Percentiles rank a stretch among this genome's conserved stretches.
Evolutionary conservation across 2,888 invertebrate genomes (phyloP).

Genomic region (Cynaeus angustus): DNA sequence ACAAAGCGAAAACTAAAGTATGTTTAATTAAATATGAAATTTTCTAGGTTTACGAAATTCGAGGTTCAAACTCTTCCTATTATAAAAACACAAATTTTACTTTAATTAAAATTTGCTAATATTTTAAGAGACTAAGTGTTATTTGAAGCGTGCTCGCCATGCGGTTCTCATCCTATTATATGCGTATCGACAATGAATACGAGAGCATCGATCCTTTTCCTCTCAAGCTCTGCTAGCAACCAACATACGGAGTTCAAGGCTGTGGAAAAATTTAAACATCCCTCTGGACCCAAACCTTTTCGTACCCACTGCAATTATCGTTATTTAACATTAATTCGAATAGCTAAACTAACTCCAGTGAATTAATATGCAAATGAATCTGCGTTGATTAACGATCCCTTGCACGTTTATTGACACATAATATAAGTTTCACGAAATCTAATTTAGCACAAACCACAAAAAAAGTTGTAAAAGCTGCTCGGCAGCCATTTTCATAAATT

Average conservation of each 20-base stretch:
- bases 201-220: slow-evolving; percentile 38
- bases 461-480: too few species aligned
- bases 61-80: background rate
- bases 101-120: slow-evolving; percentile 38
- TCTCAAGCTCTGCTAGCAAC: slow-evolving; percentile 30
- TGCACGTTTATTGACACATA: slow-evolving; percentile 15
- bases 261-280: slow-evolving; percentile 33
- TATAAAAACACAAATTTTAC: slow-evolving; percentile 17
- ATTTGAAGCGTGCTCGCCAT: slow-evolving; percentile 31
- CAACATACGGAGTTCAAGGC: slow-evolving; percentile 32
- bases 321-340: background rate
- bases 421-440: slow-evolving; percentile 13
- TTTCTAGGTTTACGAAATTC: background rate
- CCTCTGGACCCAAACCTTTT: slow-evolving; percentile 1
- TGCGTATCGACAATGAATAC: slow-evolving; percentile 38
- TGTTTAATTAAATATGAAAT: slow-evolving; percentile 10
- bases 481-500: background rate
- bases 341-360: slow-evolving; percentile 7
- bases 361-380: slow-evolving; percentile 36
- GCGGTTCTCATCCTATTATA: slow-evolving; percentile 32
- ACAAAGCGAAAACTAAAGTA: too few species aligned
- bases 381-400: slow-evolving; percentile 32
- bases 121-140: slow-evolving; percentile 37
- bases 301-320: background rate
- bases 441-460: background rate